Evolutionary conservation across 37 sponge, comb jelly and placozoan species (phyloP).

Genomic region (Ephydatia muelleri): DNA sequence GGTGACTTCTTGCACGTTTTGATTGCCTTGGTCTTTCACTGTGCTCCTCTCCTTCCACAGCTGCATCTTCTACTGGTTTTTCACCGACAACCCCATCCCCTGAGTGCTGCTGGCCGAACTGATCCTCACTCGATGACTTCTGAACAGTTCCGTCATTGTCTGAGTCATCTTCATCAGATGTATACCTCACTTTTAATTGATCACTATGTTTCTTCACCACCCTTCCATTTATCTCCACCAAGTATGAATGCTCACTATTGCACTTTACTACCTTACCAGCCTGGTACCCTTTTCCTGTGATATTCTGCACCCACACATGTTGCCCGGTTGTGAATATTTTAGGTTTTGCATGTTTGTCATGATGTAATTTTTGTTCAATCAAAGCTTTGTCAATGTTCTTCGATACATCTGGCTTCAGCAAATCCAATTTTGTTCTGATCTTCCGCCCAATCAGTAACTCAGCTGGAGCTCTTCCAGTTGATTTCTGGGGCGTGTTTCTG

Average conservation of each 20-base stretch:
- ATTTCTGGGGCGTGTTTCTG: conserved; percentile 8
- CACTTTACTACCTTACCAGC: neutral
- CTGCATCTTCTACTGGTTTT: no score
- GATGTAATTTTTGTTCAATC: neutral
- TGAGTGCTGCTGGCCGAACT: no score
- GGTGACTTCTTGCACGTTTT: no score
- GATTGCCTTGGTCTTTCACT: no score
- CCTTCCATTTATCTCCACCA: no score
- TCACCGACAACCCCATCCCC: no score
- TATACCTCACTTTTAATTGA: no score
- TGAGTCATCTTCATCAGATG: no score
- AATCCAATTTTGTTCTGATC: conserved; percentile 15
- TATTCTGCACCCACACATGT: neutral
- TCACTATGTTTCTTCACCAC: no score
- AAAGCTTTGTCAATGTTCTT: neutral
- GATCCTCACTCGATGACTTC: no score
- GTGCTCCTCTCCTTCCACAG: no score
- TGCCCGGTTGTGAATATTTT: neutral
- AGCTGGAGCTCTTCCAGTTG: conserved; percentile 10
- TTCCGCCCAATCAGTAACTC: conserved; percentile 21
- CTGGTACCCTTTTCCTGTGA: conserved; percentile 1
- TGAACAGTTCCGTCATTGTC: no score
- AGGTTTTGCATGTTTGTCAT: neutral
- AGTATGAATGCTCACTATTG: neutral
- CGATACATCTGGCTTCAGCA: conserved; percentile 4